phyloP scores from a whole-genome alignment of 2,113 vertebrate species.

The Steatornis caripensis region DNA sequence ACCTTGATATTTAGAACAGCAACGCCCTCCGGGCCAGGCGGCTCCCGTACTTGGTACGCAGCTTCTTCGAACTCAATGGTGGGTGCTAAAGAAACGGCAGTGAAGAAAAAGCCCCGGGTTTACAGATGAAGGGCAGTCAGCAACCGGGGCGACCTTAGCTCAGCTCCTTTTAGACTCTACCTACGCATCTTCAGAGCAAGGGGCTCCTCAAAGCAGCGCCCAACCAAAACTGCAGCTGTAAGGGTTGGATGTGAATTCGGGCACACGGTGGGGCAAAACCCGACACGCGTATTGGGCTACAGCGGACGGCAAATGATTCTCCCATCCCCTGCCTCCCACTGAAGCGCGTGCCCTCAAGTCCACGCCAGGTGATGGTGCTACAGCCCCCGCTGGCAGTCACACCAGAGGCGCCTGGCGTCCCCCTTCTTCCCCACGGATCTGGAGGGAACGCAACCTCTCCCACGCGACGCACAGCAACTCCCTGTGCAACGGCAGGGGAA shows the following conservation, averaged over 20 bases:
- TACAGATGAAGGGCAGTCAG: neutral
- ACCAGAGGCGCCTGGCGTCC: neutral
- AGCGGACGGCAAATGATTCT: neutral
- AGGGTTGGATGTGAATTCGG: neutral
- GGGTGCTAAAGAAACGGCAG: slow-evolving; percentile 71
- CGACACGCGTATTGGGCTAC: neutral
- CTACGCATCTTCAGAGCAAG: neutral
- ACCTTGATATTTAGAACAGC: slow-evolving; percentile 87
- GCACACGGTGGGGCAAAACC: neutral
- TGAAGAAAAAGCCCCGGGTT: neutral
- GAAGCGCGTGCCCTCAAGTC: neutral
- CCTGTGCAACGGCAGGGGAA: neutral
- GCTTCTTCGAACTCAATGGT: slow-evolving; percentile 90
- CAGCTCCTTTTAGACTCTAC: neutral
- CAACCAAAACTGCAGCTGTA: neutral
- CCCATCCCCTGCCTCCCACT: neutral
- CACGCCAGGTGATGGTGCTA: fast-evolving
- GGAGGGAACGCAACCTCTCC: neutral
- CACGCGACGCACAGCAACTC: neutral
- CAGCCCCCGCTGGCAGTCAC: neutral
- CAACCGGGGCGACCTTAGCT: neutral
- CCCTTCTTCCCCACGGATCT: neutral
- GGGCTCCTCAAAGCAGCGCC: neutral
- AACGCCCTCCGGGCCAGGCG: slow-evolving; percentile 83
- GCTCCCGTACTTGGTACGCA: slow-evolving; percentile 90